Percentiles rank a stretch among this genome's conserved stretches.
phyloP scores from a whole-genome alignment of 2,113 vertebrate species.

The Channa argus region DNA sequence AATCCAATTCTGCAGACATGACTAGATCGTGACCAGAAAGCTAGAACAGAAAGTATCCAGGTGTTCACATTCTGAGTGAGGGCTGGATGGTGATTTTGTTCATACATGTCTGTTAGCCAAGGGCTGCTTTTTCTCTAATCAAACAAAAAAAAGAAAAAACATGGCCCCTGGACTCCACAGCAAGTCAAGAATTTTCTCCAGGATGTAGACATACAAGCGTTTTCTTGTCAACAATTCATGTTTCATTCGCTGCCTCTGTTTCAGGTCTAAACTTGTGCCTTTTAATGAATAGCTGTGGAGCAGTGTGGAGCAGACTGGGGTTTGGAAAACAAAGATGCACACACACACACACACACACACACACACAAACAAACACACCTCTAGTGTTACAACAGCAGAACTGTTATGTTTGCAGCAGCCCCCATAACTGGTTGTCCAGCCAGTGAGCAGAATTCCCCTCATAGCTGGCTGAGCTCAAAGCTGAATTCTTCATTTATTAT shows the following conservation, averaged over 20 bases:
- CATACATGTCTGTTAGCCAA: slow-evolving; percentile 57
- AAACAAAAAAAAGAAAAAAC: slow-evolving; percentile 39
- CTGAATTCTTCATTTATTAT: slow-evolving; percentile 42
- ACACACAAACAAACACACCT: slow-evolving; percentile 10
- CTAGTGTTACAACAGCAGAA: slow-evolving; percentile 19
- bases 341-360: slow-evolving; percentile 1
- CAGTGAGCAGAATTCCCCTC: slow-evolving; percentile 40
- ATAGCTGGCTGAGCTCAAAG: slow-evolving; percentile 37
- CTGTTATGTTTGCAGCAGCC: slow-evolving; percentile 1
- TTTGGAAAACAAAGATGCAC: slow-evolving; percentile 45
- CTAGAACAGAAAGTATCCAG: slow-evolving; percentile 15
- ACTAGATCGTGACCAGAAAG: no score
- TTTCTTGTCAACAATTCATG: slow-evolving; percentile 48
- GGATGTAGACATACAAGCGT: no score
- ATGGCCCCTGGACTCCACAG: slow-evolving; percentile 12
- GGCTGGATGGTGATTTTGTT: slow-evolving; percentile 54
- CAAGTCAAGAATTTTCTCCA: no score
- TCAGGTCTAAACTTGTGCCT: slow-evolving; percentile 75
- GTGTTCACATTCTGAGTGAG: slow-evolving; percentile 39
- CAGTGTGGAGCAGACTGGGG: slow-evolving; percentile 13
- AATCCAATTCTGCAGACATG: no score
- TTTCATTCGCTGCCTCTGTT: slow-evolving; percentile 59
- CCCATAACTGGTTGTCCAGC: background rate
- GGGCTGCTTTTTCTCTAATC: slow-evolving; percentile 24
- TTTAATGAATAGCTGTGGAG: slow-evolving; percentile 72